Base-by-base conservation (phyloP, 1,140 invertebrate species). In the Adoxophyes honmai region DNA sequence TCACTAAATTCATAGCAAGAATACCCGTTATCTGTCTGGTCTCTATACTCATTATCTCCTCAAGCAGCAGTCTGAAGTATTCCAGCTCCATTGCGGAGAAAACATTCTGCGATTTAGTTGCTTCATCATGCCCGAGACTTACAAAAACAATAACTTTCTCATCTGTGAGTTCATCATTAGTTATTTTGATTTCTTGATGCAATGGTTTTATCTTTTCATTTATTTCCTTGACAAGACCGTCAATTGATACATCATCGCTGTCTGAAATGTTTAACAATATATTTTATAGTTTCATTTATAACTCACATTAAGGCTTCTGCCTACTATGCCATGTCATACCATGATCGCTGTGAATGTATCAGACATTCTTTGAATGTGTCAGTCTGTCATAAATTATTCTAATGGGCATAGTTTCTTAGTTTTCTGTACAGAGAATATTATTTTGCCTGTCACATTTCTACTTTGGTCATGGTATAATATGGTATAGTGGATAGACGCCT, bases 111-210 rank as follows among this genome's bases (percentile, higher is more conserved):
- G 81, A 65, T 64, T 82, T 83, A 0, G 81, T 74, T 4, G 78
- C 74, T 55, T 73, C 74, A 61, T 88, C 87, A 68, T 66, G 72
- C 2, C 73, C 80, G 2, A 81, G 62, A 28, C 75, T 84, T 3
- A 88, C 37, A 37, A 89, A 87, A 15, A 89, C 68, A 2, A 87
- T 15, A 10, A 81, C 68, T 56, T 75, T 60, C 56, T 85, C 79
- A 54, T 73, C 59, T 0, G 75, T 83, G 0, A 74, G 36, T 61
- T 89, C 84, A 69, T 88, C 75, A 42, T 66, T 74, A 0, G 75
- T 70, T 52, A 84, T 66, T 65, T 87, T 87, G 10, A 89, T 78
- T 21, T 48, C 54, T 62, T 89, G 85, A 53, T 83, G 67, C 21
- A 75, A 73, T 16, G 73, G 77, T 51, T 65, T 69, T 13, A 89